Conservation (phyloP, 2,888 invertebrate genomes). For the Trisateles emortualis region DNA sequence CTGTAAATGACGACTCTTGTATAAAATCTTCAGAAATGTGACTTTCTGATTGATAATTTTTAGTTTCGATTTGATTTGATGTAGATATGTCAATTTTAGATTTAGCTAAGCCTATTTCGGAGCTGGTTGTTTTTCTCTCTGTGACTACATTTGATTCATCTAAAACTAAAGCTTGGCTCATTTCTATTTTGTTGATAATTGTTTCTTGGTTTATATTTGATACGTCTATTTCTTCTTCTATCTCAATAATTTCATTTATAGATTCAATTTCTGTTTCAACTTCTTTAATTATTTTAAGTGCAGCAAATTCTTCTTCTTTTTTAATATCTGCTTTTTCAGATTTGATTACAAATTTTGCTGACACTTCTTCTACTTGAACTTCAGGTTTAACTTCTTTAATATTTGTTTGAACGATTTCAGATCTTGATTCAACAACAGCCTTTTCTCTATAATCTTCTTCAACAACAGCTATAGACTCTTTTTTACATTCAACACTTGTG, state of each 20-base stretch:
- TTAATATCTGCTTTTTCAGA: constrained; percentile 28
- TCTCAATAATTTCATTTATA: constrained; percentile 43
- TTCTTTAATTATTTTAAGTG: constrained; percentile 56
- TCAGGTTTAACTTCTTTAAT: constrained; percentile 20
- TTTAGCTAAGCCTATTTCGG: constrained; percentile 13
- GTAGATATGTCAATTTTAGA: constrained; percentile 2
- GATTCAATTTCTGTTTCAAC: constrained; percentile 38
- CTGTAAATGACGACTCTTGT: constrained; percentile 42
- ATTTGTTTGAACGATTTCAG: constrained; percentile 10
- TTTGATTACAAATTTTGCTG: constrained; percentile 32
- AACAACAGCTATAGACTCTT: constrained; percentile 14
- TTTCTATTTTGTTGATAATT: constrained; percentile 22
- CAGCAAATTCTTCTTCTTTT: constrained; percentile 50
- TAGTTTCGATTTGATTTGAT: constrained; percentile 18
- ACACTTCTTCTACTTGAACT: constrained; percentile 30
- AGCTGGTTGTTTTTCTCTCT: constrained; percentile 11
- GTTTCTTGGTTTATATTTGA: constrained; percentile 15
- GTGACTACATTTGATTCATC: constrained; percentile 19
- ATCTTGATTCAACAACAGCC: background rate
- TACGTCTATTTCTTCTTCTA: constrained; percentile 37
- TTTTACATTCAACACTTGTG: constrained; percentile 18
- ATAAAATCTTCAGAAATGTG: constrained; percentile 11
- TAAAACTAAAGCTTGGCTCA: constrained; percentile 20
- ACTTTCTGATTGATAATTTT: constrained; percentile 28
- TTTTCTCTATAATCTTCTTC: constrained; percentile 9